Conservation (phyloP, 2,113 vertebrate genomes). For the Candoia aspera region DNA sequence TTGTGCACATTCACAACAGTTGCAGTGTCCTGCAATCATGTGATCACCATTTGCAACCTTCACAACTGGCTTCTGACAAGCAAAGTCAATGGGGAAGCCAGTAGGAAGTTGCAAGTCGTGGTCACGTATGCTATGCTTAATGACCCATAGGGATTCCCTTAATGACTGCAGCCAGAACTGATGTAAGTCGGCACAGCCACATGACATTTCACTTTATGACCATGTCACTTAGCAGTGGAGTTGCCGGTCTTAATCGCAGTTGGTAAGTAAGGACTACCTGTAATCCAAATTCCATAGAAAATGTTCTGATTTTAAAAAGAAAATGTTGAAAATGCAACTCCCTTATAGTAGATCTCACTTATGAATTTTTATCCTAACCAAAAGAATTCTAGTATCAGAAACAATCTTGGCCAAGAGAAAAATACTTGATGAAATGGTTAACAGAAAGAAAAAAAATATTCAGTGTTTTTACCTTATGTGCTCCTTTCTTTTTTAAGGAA, state of each 20-base stretch:
- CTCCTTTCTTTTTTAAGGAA: not conserved
- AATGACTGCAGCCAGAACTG: not conserved
- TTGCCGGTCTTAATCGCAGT: not conserved
- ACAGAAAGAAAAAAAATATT: not conserved
- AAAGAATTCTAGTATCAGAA: not conserved
- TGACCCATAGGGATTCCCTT: not conserved
- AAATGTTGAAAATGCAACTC: not conserved
- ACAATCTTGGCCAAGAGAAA: not conserved
- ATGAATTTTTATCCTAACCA: not conserved
- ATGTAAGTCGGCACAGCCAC: not conserved
- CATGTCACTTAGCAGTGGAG: not conserved
- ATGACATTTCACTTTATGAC: not conserved
- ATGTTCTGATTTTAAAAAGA: not conserved
- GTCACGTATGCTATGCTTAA: not conserved
- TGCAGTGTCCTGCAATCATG: not conserved
- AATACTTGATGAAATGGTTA: not conserved
- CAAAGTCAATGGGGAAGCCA: not conserved
- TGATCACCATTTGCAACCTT: not conserved
- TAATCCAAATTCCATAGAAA: not conserved
- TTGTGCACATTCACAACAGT: not conserved
- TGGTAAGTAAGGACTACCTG: not conserved
- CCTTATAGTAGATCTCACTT: not conserved
- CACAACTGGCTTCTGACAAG: not conserved
- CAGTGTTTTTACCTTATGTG: not conserved
- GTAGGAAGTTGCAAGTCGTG: not conserved